These are phyloP conservation scores for Notolepis coatsorum DNA, from an alignment of 2,797 vertebrate species.

Conservation along the genomic window DNA sequence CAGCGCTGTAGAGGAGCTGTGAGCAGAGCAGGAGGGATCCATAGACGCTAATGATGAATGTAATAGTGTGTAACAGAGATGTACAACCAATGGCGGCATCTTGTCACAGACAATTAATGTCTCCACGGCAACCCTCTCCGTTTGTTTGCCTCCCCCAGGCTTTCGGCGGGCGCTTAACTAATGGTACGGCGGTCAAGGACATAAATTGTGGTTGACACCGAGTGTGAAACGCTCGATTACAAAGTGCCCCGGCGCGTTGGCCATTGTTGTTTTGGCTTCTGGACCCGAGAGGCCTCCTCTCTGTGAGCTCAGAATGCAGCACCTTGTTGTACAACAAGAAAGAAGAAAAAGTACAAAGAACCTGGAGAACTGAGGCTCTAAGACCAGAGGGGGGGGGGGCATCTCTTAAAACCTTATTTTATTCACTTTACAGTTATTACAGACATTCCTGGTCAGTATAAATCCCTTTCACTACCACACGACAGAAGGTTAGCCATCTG, in stretches of 20 bases:
- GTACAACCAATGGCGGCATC: conserved; percentile 79
- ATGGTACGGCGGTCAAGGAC: conserved; percentile 80
- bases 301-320: conserved; percentile 17
- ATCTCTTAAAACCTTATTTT: neutral
- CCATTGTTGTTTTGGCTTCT: conserved; percentile 59
- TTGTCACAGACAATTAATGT: conserved; percentile 87
- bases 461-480: too few relatives aligned
- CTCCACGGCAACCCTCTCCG: conserved; percentile 65
- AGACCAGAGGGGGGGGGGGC: neutral
- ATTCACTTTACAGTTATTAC: too few relatives aligned
- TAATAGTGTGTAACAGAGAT: conserved; percentile 82
- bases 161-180: conserved; percentile 84
- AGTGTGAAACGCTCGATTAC: conserved; percentile 83
- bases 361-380: neutral
- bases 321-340: conserved; percentile 3
- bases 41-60: conserved; percentile 80
- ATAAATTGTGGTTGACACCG: conserved; percentile 84
- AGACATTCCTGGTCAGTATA: too few relatives aligned
- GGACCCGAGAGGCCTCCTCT: conserved; percentile 36
- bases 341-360: neutral
- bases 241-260: conserved; percentile 76
- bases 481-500: too few relatives aligned
- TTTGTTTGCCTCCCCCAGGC: conserved; percentile 79
- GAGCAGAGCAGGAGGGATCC: conserved; percentile 57
- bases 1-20: conserved; percentile 12